Base-by-base conservation (phyloP, 1,140 invertebrate genomes). In the Platyscapa corneri region DNA sequence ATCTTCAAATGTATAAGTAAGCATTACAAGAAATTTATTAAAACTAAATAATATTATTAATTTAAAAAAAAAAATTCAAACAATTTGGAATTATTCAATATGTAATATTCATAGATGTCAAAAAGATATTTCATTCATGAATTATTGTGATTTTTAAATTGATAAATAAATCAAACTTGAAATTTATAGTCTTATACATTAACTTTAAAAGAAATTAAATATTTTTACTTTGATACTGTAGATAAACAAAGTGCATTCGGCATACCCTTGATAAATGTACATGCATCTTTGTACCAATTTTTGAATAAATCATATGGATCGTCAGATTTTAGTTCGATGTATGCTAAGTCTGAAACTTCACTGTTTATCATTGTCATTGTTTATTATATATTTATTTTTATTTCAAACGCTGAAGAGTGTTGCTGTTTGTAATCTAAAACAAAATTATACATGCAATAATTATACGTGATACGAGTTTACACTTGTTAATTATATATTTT, bases 231-330 rank as follows among this genome's bases (percentile, higher is more conserved):
- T 16, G 92, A 91, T 27, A 91, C 88, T 0, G 94, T 94, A 0
- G 93, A 89, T n/a, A 94, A 87, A 86, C 94, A 94, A 78, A 93
- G 90, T 18, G 90, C 89, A 82, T 91, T 90, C 34, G 91, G 89
- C 12, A 88, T 64, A 3, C 81, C 88, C 0, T 83, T 85, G 0
- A 88, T 90, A 79, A 88, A 90, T 84, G 79, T 91, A 30, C 83
- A 88, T 7, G 91, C 90, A 64, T 93, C 91, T 1, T 88, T 85
- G 12, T 88, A 85, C 94, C 94, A 94, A 37, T 90, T 88, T 32
- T 88, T 91, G 86, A 94, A 94, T 46, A 94, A 88, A 49, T 92
- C 90, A 34, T 93, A 89, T 0, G 94, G 94, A 88, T 93, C 89
- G 34, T 92, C 89, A 6, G 89, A 87, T 18, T 88, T 87, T 0